These are phyloP conservation scores for Rhopalosiphum nymphaeae DNA, from an alignment of 2,888 invertebrate species.

Conservation along the genomic window DNA sequence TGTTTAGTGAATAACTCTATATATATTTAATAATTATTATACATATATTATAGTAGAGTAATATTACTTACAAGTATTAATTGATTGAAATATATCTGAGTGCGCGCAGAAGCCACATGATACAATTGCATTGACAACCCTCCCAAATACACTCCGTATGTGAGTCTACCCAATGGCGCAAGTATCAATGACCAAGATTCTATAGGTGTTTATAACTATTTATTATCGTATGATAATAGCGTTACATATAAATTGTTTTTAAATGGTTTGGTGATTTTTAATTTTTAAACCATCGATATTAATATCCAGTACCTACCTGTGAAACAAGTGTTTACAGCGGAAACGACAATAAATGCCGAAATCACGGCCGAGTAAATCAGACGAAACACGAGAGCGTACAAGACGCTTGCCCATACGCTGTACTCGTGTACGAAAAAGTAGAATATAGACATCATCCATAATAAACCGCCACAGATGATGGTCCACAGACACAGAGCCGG, in stretches of 20 bases:
- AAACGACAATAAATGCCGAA: not conserved
- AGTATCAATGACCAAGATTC: constrained; percentile 24
- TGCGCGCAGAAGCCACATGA: not conserved
- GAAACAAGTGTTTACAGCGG: constrained; percentile 15
- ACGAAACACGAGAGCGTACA: constrained; percentile 29
- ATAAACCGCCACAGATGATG: not conserved
- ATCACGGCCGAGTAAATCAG: not conserved
- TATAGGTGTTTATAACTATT: not conserved
- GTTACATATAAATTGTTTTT: not conserved
- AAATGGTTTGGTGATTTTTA: not conserved
- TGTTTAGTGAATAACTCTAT: not conserved
- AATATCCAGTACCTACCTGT: not conserved
- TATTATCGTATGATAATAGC: not conserved
- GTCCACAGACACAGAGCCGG: not conserved
- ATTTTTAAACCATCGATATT: not conserved
- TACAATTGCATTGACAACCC: constrained; percentile 22
- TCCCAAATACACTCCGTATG: constrained; percentile 9
- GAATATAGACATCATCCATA: constrained; percentile 34
- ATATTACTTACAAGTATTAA: constrained; percentile 12
- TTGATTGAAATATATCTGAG: not conserved
- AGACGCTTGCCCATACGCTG: constrained; percentile 12
- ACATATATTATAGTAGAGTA: not conserved
- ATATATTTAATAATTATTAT: not conserved
- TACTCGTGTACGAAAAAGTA: constrained; percentile 33
- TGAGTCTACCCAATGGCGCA: constrained; percentile 7